These are phyloP conservation scores for Betta splendens DNA, from an alignment of 2,797 vertebrate species.

Conservation along the genomic window DNA sequence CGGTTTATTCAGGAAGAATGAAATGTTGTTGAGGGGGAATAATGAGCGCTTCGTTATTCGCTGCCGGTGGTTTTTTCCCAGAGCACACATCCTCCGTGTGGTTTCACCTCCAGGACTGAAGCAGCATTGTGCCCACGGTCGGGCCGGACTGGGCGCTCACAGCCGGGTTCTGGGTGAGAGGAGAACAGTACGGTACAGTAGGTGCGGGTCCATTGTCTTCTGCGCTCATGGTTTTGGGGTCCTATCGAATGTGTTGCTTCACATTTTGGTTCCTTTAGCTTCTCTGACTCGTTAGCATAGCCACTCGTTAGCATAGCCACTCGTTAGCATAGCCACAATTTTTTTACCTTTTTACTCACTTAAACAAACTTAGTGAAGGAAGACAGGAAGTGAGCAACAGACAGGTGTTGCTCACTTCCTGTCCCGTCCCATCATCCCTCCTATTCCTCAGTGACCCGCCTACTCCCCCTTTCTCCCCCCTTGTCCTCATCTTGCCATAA, in stretches of 20 bases:
- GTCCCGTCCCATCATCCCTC: conserved; percentile 22
- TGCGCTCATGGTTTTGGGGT: no score
- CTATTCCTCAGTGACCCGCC: no score
- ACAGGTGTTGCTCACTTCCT: no score
- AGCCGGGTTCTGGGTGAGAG: conserved; percentile 14
- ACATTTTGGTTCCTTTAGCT: no score
- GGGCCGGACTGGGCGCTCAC: conserved; percentile 44
- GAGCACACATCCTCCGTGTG: conserved; percentile 63
- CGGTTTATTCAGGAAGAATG: conserved; percentile 56
- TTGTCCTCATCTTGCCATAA: conserved; percentile 36
- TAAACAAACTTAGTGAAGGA: no score
- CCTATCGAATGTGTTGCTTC: no score
- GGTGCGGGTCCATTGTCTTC: no score
- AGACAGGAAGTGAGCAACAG: no score
- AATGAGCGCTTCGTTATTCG: conserved; percentile 62
- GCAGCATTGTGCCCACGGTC: conserved; percentile 59
- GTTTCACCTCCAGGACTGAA: conserved; percentile 71
- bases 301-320: no score
- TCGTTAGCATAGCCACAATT: no score
- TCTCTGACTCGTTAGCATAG: no score
- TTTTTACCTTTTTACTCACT: no score
- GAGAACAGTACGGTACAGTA: neutral
- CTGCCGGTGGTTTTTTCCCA: conserved; percentile 49
- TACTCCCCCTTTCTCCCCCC: conserved; percentile 19
- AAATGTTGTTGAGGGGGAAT: conserved; percentile 51